phyloP scores from a whole-genome alignment of 2,797 vertebrate species.

The Malacoraja senta region DNA sequence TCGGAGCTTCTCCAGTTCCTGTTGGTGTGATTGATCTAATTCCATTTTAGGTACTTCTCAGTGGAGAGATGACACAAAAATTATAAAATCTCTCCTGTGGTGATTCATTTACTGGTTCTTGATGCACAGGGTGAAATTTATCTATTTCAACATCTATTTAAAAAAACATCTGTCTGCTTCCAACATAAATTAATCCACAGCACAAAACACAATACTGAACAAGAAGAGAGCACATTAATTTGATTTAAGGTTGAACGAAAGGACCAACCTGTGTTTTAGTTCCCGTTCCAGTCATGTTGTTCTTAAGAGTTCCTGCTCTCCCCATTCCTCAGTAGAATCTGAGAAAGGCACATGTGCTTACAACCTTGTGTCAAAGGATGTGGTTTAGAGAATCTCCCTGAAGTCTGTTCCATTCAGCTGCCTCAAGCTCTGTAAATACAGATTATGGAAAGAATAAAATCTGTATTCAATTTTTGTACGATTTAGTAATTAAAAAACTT shows the following conservation, averaged over 20 bases:
- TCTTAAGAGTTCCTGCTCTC: not conserved
- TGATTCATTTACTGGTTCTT: not conserved
- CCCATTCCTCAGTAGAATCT: not conserved
- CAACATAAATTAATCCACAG: not conserved
- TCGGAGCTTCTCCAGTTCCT: not conserved
- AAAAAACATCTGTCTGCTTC: not conserved
- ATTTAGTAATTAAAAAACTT: not conserved
- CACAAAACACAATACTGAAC: not conserved
- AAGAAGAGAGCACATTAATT: not conserved
- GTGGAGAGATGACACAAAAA: not conserved
- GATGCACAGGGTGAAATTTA: not conserved
- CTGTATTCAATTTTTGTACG: conserved; percentile 35
- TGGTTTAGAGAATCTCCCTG: conserved; percentile 35
- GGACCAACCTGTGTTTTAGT: conserved; percentile 10
- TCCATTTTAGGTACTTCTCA: not conserved
- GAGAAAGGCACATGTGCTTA: not conserved
- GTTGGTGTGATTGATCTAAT: not conserved
- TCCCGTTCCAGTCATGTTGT: not conserved
- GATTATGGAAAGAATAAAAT: conserved; percentile 38
- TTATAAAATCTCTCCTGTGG: not conserved
- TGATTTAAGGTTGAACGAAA: not conserved
- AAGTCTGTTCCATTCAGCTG: conserved; percentile 37
- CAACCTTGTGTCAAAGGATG: not conserved
- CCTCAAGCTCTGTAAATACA: conserved; percentile 35
- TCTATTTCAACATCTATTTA: not conserved